Evolutionary conservation across 2,797 vertebrate genomes (phyloP).

Genomic region (Ara ararauna): DNA sequence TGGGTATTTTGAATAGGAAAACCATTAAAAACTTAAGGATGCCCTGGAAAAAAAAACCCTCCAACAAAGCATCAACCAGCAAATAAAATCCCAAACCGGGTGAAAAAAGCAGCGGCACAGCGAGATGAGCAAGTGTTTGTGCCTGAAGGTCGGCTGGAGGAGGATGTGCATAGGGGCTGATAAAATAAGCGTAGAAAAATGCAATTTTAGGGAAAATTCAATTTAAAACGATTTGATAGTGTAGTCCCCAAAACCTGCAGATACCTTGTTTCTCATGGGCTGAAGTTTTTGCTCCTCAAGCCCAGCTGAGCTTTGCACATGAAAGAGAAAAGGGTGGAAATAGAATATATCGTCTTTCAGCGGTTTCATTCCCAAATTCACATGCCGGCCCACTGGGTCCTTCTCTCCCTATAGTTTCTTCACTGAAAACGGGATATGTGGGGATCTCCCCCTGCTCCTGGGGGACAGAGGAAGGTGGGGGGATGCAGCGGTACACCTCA

Average conservation of each 20-base stretch:
- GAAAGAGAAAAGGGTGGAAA: fast-evolving
- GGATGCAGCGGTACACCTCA: not conserved
- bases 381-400: fast-evolving
- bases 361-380: not conserved
- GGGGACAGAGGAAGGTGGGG: not conserved
- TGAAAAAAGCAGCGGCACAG: not conserved
- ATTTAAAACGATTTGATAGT: fast-evolving
- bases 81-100: not conserved
- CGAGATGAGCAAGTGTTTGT: not conserved
- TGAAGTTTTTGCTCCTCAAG: not conserved
- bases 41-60: fast-evolving
- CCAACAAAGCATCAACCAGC: not conserved
- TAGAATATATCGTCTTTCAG: not conserved
- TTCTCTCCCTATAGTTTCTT: not conserved
- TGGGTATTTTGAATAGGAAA: not conserved
- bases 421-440: not conserved
- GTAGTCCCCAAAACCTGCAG: not conserved
- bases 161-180: no score
- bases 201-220: not conserved
- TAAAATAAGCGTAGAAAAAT: not conserved
- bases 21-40: not conserved
- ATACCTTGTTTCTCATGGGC: not conserved
- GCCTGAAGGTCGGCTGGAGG: not conserved
- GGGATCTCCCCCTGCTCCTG: not conserved
- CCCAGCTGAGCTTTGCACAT: fast-evolving